Base-by-base conservation (phyloP, 2,113 vertebrate genomes). In the Nothoprocta pentlandii region DNA sequence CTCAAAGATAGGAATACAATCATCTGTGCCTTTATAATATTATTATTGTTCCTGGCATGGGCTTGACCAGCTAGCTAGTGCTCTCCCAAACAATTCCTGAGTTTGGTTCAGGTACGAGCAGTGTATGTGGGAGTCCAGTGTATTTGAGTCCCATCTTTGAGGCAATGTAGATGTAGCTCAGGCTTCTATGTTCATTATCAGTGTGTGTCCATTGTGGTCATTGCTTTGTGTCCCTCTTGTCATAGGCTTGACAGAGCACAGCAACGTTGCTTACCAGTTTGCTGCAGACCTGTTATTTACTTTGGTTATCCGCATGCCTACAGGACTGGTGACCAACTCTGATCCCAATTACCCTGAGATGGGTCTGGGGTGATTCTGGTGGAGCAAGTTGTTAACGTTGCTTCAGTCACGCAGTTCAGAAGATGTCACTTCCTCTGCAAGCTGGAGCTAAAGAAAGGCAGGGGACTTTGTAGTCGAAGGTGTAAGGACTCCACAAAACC, bases 201-300 rank as follows among this genome's bases (percentile, higher is more conserved):
- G 19, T 82, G 15, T n/a, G 3, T 1, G 1, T 47, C 30, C 21
- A 23, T 46, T 10, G n/a, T 49, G 17, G 32, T 49, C 67, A 16
- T n/a, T 34, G n/a, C 23, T 82, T 17, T n/a, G 3, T 1, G 1
- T 61, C 73, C 46, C 39, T 80, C 26, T 26, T 69, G 36, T 36
- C 36, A 39, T 39, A 39, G 36, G 36, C 36, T 39, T 39, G 36
- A 39, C 61, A 89, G 56, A 80, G 44, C 19, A 71, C 68, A 63
- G 71, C 49, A 66, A 16, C 13, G 3, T 30, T 53, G 30, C 66
- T 87, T 41, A 30, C 4, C 47, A 73, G 58, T 89, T 87, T 92
- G 59, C 90, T 90, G 36, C 67, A 82, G 59, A n/a, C 36, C 51
- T 51, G 30, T 49, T 93, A 44, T 92, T 95, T 92, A n/a, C 59